These are phyloP conservation scores for Xenopus petersii DNA, from an alignment of 2,797 vertebrate species.

Conservation along the genomic window DNA sequence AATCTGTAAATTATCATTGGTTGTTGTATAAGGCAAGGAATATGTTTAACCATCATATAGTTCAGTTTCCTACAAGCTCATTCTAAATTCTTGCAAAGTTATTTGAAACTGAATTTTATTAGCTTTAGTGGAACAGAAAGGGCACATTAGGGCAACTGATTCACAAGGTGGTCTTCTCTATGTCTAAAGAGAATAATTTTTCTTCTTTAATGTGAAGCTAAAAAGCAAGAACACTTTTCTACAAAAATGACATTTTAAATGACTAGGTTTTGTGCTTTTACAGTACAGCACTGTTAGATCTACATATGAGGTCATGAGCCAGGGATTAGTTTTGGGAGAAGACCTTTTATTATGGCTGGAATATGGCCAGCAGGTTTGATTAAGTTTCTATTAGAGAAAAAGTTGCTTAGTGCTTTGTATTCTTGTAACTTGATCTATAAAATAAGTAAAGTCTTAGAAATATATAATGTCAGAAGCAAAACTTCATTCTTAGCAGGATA, in stretches of 20 bases:
- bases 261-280: constrained; percentile 15
- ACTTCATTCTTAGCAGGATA: neutral
- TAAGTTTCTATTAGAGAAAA: constrained; percentile 8
- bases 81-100: constrained; percentile 24
- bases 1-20: too few species aligned
- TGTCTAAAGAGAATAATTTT: constrained; percentile 36
- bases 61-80: neutral
- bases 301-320: constrained; percentile 31
- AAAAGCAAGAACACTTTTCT: constrained; percentile 12
- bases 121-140: constrained; percentile 19
- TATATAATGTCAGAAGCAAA: neutral
- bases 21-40: too few species aligned
- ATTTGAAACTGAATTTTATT: constrained; percentile 20
- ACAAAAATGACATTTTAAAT: constrained; percentile 33
- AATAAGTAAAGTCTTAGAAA: neutral
- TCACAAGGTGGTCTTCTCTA: constrained; percentile 36
- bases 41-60: neutral
- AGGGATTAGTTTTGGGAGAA: constrained; percentile 17
- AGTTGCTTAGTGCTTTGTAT: constrained; percentile 18
- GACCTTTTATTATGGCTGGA: constrained; percentile 38
- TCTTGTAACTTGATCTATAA: constrained; percentile 16
- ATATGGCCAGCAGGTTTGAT: constrained; percentile 16
- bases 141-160: constrained; percentile 33
- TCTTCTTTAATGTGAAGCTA: constrained; percentile 10
- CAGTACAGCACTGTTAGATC: constrained; percentile 34